Base-by-base conservation (phyloP, 2,797 vertebrate species). In the Muscicapa striata region DNA sequence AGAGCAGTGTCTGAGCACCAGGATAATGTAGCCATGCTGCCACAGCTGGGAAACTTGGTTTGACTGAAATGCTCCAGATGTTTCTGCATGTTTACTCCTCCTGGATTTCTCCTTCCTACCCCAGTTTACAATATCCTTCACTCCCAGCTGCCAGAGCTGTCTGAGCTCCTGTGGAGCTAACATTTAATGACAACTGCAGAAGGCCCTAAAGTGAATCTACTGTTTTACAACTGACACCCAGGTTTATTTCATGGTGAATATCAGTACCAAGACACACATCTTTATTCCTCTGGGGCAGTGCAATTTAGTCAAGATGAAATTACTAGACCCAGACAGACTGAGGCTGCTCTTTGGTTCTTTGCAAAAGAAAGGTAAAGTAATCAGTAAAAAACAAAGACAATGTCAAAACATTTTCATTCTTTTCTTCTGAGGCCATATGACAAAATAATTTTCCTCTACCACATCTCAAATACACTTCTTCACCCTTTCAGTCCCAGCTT, bases 111-210 rank as follows among this genome's bases (percentile, higher is more conserved):
- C 18, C 61, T 57, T 78, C 77, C 69, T 57, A 83, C 46, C 17
- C 64, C 23, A 68, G 54, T 90, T 94, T 54, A 76, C 70, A 59
- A 51, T n/a, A 52, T 66, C 51, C 41, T 91, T 84, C 72, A 67
- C 70, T 84, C 36, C 27, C 66, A 91, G 66, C 73, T 95, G 87
- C 75, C 72, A 85, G 68, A 80, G 43, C 41, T 75, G 38, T 48
- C 83, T 72, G 77, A 90, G 40, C 67, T 92, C 58, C 90, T 46
- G 22, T 48, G 66, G 67, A 84, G 59, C 59, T 87, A 89, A 73
- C 67, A 45, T 64, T 73, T 90, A 84, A 79, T 63, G 55, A 82
- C 67, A 87, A 87, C 63, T 82, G 84, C 87, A 96, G 89, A 94
- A 94, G 59, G 55, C 61, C 57, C 68, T 84, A 2, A 90, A 93